These are phyloP conservation scores for Pollenia amentaria DNA, from an alignment of 2,888 invertebrate species.

Conservation along the genomic window DNA sequence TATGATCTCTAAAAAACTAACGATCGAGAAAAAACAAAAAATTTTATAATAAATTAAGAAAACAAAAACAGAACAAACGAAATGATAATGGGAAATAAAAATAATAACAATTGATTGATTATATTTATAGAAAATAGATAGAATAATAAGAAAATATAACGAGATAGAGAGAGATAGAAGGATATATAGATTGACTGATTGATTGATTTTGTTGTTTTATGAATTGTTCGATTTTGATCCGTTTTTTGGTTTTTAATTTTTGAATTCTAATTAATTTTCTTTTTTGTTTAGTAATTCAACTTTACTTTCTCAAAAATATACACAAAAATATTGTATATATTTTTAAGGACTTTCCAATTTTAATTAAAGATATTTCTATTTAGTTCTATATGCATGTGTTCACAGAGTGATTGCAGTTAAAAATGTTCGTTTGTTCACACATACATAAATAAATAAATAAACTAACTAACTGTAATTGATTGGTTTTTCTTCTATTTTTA, in stretches of 20 bases:
- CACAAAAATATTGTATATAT: not conserved
- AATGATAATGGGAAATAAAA: slow-evolving; percentile 37
- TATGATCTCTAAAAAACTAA: slow-evolving; percentile 48
- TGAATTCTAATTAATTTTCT: not conserved
- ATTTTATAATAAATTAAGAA: slow-evolving; percentile 24
- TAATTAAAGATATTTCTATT: not conserved
- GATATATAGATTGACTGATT: slow-evolving; percentile 56
- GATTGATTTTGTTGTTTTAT: slow-evolving; percentile 70
- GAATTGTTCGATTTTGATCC: slow-evolving; percentile 71
- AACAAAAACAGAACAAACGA: slow-evolving; percentile 31
- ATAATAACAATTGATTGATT: slow-evolving; percentile 42
- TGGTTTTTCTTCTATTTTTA: slow-evolving; percentile 22
- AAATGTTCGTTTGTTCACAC: slow-evolving; percentile 3
- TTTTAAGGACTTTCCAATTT: not conserved
- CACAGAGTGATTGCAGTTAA: slow-evolving; percentile 20
- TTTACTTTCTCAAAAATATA: slow-evolving; percentile 3
- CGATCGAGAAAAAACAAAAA: slow-evolving; percentile 22
- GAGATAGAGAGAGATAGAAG: slow-evolving; percentile 30
- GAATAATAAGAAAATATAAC: slow-evolving; percentile 6
- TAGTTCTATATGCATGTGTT: slow-evolving; percentile 28
- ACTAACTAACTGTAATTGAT: slow-evolving; percentile 54
- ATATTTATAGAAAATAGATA: slow-evolving; percentile 2
- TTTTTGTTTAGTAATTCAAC: not conserved
- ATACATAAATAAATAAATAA: slow-evolving; percentile 17
- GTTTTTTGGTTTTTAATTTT: slow-evolving; percentile 37